These are phyloP conservation scores for Muraenolepis orangiensis DNA, from an alignment of 2,797 vertebrate genomes.

Conservation along the genomic window DNA sequence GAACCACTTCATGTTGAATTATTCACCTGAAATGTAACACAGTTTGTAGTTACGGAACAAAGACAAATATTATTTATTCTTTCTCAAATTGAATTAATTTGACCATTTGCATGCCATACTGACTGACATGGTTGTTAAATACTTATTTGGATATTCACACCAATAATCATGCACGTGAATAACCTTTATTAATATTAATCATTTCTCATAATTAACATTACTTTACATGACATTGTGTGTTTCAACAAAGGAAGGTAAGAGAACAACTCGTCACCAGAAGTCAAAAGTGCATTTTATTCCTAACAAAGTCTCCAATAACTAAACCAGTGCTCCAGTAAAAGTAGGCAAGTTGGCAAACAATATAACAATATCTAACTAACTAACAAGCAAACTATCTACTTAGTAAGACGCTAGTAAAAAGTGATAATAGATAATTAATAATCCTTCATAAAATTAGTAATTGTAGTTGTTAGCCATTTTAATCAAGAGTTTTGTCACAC, in stretches of 20 bases:
- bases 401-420: too few species aligned
- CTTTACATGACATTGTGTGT: too few species aligned
- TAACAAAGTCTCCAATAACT: too few species aligned
- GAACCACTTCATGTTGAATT: slow-evolving; percentile 70
- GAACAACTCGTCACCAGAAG: too few species aligned
- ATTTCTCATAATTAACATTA: neutral
- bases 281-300: too few species aligned
- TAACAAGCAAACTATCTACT: too few species aligned
- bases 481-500: neutral
- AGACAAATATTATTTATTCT: neutral
- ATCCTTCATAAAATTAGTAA: too few species aligned
- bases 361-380: too few species aligned
- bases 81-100: neutral
- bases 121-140: neutral
- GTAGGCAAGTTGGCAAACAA: too few species aligned
- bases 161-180: neutral
- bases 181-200: neutral
- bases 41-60: neutral
- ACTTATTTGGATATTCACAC: neutral
- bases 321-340: too few species aligned
- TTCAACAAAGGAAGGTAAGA: too few species aligned
- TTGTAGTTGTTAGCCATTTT: neutral
- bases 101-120: neutral
- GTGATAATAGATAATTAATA: too few species aligned
- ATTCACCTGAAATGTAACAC: slow-evolving; percentile 46